Evolutionary conservation across 2,888 invertebrate genomes (phyloP).

Genomic region (Aradus depressus): DNA sequence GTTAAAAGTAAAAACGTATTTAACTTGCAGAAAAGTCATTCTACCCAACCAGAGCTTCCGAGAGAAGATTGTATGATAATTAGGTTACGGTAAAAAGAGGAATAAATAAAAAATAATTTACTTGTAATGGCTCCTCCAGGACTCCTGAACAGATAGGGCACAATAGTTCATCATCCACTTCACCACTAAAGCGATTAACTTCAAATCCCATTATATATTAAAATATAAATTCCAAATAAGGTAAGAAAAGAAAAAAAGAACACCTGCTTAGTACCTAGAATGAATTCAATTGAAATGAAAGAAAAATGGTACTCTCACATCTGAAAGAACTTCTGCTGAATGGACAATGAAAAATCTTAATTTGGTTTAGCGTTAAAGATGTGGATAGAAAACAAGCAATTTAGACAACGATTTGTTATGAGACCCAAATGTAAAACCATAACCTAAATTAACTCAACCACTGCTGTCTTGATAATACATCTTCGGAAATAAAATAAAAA

Average conservation of each 20-base stretch:
- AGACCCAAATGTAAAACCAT: not conserved
- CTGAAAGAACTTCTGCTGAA: too few species aligned
- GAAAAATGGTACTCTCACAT: too few species aligned
- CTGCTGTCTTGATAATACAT: constrained; percentile 16
- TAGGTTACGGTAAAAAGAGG: not conserved
- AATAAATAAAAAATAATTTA: constrained; percentile 36
- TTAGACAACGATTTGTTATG: not conserved
- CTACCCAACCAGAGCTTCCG: too few species aligned
- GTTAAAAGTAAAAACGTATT: too few species aligned
- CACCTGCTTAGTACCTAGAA: constrained; percentile 15
- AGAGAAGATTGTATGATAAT: too few species aligned
- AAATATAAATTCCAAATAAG: too few species aligned
- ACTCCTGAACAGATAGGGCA: constrained; percentile 95
- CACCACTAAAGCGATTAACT: constrained; percentile 83
- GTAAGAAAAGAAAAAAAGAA: constrained; percentile 8
- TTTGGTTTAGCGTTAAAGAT: too few species aligned
- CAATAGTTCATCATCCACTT: constrained; percentile 92
- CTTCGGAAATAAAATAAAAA: too few species aligned
- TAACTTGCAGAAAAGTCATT: too few species aligned
- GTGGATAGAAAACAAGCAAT: too few species aligned
- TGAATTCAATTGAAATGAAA: too few species aligned
- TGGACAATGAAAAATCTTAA: too few species aligned
- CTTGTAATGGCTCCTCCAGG: constrained; percentile 89
- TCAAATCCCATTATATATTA: constrained; percentile 99
- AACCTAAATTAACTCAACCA: constrained; percentile 9